Evolutionary conservation across 2,888 invertebrate species (phyloP), one percentile per base, ranked within the genome.

Genomic region (Ophion ellenae): DNA sequence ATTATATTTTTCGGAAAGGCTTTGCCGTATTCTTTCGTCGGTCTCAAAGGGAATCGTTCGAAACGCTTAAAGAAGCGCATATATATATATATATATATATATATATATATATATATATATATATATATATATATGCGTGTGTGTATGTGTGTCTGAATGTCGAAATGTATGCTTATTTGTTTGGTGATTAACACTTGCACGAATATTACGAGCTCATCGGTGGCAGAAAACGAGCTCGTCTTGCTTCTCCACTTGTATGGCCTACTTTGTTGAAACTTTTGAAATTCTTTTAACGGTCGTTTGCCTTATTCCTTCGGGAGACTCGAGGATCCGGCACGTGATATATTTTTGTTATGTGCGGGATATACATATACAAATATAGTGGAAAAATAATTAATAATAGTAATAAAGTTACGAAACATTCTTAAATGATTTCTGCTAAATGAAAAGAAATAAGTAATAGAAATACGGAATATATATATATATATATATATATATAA

Each of bases 181-280:
- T 92, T 90, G 89, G 87, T 89, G 90, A 92, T 93, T 93, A 93
- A 86, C 92, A 92, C 87, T 86, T 88, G 79, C 81, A 74, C 87
- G 88, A 87, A 88, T 87, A 87, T 88, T 87, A 32, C 82, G 85
- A 89, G 87, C 89, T 87, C 70, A 64, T 82, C 86, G 83, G 84
- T 87, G 84, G 83, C 84, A 59, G 20, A 76, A 53, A 66, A 32
- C n/a, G 20, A 53, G 10, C 53, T 20, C 66, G 17, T 36, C 24
- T 47, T 32, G 14, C 75, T 36, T 32, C 53, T n/a, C 20, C 45
- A 20, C 32, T 76, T 32, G 76, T 7, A 66, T 66, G 66, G 36
- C 76, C 76, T 76, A 76, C 76, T 76, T 76, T n/a, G 28, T 66
- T 28, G 28, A 76, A 9, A 63, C 47, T 24, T 53, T 53, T n/a